Percentiles rank a stretch among this genome's conserved stretches.
Evolutionary conservation across 2,113 vertebrate species (phyloP).

Genomic region (Chaetorhynchus papuensis): DNA sequence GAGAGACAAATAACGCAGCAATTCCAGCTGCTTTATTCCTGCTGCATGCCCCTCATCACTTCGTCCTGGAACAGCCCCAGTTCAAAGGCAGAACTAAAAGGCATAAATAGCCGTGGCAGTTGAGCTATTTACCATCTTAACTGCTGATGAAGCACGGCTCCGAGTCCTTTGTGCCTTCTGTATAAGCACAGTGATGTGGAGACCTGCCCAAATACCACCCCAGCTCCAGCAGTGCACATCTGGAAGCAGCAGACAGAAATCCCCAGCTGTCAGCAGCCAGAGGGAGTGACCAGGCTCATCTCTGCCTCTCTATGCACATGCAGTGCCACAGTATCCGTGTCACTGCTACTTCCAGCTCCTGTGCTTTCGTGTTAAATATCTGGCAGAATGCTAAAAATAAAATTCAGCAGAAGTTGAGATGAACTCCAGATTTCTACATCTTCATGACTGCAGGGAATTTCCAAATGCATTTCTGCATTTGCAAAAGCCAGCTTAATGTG

Average conservation of each 20-base stretch:
- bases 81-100: neutral
- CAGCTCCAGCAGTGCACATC: neutral
- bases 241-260: neutral
- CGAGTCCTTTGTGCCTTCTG: neutral
- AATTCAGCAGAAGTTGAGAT: neutral
- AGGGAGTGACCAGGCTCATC: neutral
- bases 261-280: neutral
- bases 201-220: neutral
- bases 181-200: neutral
- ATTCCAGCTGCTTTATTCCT: neutral
- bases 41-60: neutral
- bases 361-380: neutral
- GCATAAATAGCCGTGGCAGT: neutral
- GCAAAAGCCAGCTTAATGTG: neutral
- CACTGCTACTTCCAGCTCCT: neutral
- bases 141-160: neutral
- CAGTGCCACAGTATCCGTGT: neutral
- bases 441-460: neutral
- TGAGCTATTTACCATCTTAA: neutral
- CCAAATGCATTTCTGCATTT: neutral
- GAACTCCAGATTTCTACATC: neutral
- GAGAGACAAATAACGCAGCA: neutral
- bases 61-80: neutral
- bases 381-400: neutral
- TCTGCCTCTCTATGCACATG: neutral